phyloP scores from a whole-genome alignment of 1,140 invertebrate species.

The Leptopilina clavipes region DNA sequence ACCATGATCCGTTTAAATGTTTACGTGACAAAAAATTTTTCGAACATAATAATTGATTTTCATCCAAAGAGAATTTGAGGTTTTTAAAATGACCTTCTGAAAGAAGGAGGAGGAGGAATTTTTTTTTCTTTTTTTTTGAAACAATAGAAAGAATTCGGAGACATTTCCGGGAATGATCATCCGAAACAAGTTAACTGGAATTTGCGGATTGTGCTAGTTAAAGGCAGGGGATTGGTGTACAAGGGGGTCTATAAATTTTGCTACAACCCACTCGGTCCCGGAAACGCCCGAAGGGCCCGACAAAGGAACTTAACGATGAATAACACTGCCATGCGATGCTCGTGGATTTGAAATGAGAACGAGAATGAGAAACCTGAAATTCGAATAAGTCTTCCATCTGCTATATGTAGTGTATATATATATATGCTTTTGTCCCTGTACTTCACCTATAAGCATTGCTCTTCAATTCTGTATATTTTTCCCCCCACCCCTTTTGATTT shows the following conservation, averaged over 20 bases:
- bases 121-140: neutral
- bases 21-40: too few species aligned
- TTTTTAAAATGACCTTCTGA: neutral
- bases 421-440: neutral
- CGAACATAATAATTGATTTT: too few species aligned
- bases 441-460: neutral
- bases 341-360: constrained; percentile 42
- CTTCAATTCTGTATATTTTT: neutral
- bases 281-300: constrained; percentile 36
- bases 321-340: constrained; percentile 18
- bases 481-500: neutral
- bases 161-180: constrained; percentile 32
- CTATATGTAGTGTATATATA: neutral
- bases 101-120: neutral
- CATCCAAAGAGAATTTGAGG: too few species aligned
- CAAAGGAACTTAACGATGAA: constrained; percentile 33
- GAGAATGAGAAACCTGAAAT: constrained; percentile 26
- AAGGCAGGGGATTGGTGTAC: constrained; percentile 36
- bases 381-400: constrained; percentile 22
- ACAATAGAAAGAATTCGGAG: constrained; percentile 26
- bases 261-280: constrained; percentile 38
- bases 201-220: constrained; percentile 22
- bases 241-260: constrained; percentile 50
- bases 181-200: constrained; percentile 27
- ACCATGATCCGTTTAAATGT: too few species aligned